phyloP scores from a whole-genome alignment of 2,113 vertebrate species.

The Progne subis region DNA sequence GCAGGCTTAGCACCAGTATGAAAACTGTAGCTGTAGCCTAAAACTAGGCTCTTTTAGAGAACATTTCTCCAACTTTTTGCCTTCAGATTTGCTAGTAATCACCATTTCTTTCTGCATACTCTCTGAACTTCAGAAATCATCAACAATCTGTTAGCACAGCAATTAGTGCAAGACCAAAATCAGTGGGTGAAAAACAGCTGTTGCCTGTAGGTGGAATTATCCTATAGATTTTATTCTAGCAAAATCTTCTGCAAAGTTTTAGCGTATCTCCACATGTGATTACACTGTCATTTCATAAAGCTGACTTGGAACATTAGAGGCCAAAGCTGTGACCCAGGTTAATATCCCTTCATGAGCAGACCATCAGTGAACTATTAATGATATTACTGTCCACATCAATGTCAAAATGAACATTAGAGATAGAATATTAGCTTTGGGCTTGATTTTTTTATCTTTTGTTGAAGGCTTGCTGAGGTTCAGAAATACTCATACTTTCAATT shows the following conservation, averaged over 20 bases:
- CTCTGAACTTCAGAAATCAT: neutral
- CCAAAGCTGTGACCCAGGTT: neutral
- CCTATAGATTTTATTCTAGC: neutral
- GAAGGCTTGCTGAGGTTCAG: neutral
- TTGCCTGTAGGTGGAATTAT: neutral
- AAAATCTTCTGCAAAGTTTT: neutral
- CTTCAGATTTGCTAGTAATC: neutral
- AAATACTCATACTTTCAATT: neutral
- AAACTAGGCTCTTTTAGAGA: neutral
- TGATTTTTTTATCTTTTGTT: neutral
- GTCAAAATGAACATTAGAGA: neutral
- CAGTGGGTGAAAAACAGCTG: neutral
- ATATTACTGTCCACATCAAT: neutral
- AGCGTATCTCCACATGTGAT: neutral
- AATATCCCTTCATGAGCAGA: neutral
- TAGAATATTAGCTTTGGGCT: neutral
- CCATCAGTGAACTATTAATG: neutral
- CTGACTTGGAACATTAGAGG: neutral
- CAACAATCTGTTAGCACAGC: neutral
- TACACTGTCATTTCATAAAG: neutral
- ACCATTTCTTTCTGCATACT: neutral
- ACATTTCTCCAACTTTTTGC: neutral
- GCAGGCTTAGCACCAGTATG: neutral
- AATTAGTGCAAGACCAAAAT: neutral
- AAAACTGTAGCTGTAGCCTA: neutral